Conservation (phyloP, 2,113 vertebrate species). For the Silurus meridionalis region DNA sequence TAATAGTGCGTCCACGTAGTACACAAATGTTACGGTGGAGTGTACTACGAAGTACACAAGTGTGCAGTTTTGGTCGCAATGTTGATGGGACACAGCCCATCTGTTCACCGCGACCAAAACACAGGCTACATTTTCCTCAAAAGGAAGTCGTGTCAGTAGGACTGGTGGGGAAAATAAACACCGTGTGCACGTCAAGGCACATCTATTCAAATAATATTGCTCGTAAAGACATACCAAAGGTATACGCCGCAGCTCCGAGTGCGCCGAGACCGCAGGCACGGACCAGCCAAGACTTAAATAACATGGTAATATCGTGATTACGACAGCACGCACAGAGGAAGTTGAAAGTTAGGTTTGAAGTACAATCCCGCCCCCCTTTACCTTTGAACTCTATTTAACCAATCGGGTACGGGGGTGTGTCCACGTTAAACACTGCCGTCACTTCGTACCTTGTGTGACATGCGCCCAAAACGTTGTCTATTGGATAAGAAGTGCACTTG, state of each 20-base stretch:
- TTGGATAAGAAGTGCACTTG: background rate
- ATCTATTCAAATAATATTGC: background rate
- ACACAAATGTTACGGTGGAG: background rate
- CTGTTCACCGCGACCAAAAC: slow-evolving; percentile 14
- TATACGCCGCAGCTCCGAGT: slow-evolving; percentile 65
- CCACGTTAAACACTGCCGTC: background rate
- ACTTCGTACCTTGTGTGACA: background rate
- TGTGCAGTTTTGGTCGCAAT: background rate
- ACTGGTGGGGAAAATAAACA: background rate
- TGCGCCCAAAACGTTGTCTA: background rate
- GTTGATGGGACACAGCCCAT: background rate
- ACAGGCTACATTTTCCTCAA: background rate
- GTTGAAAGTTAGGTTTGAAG: slow-evolving; percentile 56
- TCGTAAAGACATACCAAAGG: slow-evolving; percentile 64
- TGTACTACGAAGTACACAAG: background rate
- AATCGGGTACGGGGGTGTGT: slow-evolving; percentile 60
- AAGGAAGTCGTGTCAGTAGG: slow-evolving; percentile 3
- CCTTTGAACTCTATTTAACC: slow-evolving; percentile 57
- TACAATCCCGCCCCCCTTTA: slow-evolving; percentile 57
- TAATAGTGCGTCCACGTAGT: background rate
- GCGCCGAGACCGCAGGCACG: slow-evolving; percentile 70
- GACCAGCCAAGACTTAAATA: slow-evolving; percentile 66
- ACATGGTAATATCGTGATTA: slow-evolving; percentile 61
- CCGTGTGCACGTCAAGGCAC: too few species aligned
- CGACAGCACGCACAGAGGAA: slow-evolving; percentile 47